These are phyloP conservation scores for Camponotus fellah DNA, from an alignment of 2,888 invertebrate species.

Conservation along the genomic window DNA sequence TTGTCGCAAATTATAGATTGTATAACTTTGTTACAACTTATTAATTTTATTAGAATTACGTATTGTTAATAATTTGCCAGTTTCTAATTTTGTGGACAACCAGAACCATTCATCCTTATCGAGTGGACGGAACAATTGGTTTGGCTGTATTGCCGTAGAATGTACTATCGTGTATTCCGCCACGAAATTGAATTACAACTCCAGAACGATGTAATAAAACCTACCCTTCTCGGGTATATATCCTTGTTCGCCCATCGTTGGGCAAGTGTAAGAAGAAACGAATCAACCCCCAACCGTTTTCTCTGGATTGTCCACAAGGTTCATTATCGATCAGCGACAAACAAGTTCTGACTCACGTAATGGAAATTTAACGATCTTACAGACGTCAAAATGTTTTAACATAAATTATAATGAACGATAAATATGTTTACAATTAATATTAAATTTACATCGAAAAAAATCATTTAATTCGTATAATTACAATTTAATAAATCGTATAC, in stretches of 20 bases:
- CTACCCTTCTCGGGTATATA: slow-evolving; percentile 7
- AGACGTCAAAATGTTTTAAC: neutral
- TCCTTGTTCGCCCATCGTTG: slow-evolving; percentile 15
- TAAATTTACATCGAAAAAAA: neutral
- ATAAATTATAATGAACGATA: neutral
- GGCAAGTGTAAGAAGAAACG: slow-evolving; percentile 1
- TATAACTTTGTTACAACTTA: neutral
- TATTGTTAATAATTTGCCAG: neutral
- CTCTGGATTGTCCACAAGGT: slow-evolving; percentile 17
- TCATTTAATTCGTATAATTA: neutral
- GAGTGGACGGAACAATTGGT: slow-evolving; percentile 27
- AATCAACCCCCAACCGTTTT: neutral
- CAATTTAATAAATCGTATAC: neutral
- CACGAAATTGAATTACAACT: slow-evolving; percentile 64
- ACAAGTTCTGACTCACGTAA: neutral
- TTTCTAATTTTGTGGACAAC: neutral
- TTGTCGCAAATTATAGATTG: neutral
- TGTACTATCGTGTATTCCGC: slow-evolving; percentile 48
- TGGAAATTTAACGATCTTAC: neutral
- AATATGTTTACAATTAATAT: neutral
- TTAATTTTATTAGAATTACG: slow-evolving; percentile 6
- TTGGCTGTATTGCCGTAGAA: slow-evolving; percentile 18
- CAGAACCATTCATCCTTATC: neutral
- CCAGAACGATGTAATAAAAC: slow-evolving; percentile 63
- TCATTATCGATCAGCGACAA: slow-evolving; percentile 13